Evolutionary conservation across 2,888 invertebrate species (phyloP).

Genomic region (Chaetogeoica ovagalla): DNA sequence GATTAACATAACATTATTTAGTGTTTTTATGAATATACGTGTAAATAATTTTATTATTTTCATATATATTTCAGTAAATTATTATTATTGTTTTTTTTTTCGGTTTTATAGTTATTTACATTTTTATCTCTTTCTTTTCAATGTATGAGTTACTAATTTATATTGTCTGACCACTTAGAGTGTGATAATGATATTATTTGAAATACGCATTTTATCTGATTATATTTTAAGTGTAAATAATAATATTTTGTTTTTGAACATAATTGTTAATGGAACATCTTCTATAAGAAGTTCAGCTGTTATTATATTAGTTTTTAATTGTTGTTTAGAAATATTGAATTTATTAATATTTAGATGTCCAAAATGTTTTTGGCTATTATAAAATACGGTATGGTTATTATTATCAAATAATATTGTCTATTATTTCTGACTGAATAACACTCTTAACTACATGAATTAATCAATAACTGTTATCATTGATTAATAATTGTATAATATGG

Average conservation of each 20-base stretch:
- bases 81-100: neutral
- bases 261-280: constrained; percentile 5
- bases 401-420: no score
- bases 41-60: constrained; percentile 27
- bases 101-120: neutral
- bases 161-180: neutral
- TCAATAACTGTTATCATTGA: neutral
- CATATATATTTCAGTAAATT: constrained; percentile 2
- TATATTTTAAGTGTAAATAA: neutral
- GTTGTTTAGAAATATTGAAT: constrained; percentile 15
- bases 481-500: neutral
- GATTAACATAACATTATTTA: neutral
- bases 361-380: constrained; percentile 1
- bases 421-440: neutral
- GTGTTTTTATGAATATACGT: neutral
- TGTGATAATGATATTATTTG: neutral
- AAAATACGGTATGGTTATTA: neutral
- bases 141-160: neutral
- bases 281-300: neutral
- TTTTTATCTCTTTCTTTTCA: constrained; percentile 12
- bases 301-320: constrained; percentile 2
- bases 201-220: no score
- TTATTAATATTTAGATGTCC: neutral
- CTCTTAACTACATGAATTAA: neutral
- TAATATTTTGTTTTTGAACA: constrained; percentile 9